Evolutionary conservation across 2,113 vertebrate species (phyloP), one percentile per base, ranked within the genome.

Genomic region (Sula dactylatra): DNA sequence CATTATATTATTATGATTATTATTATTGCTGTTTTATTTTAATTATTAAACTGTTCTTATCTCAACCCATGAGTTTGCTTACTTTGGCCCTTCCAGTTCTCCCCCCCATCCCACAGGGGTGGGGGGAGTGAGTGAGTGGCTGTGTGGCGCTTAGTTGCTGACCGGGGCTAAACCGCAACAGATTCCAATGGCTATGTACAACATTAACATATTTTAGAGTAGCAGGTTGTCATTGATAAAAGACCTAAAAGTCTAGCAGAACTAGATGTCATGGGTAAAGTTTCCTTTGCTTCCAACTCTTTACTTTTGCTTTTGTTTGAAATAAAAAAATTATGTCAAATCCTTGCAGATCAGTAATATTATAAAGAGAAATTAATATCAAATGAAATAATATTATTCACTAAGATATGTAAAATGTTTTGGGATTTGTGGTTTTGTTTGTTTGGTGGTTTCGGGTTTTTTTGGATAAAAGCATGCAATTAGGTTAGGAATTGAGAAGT

Each of bases 281-380:
- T 56, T 77, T 45, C 29, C 18, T 72, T 83, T 73, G 8, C 16
- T 71, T 91, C 77, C 18, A 34, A 4, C 47, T 67, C 25, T 26
- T 69, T 38, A 25, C 1, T 52, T 44, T 55, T 59, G 4, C 0
- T 59, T 69, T 38, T 45, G 6, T 42, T 87, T 20, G 6, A 9
- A 69, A 58, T 21, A 49, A 36, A 42, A 67, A 61, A 13, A 13
- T 0, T 0, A 13, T 1, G 6, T 19, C 6, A 58, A 52, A 42
- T 70, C 18, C 7, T 86, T 69, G 17, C 16, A 65, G 19, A 56
- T 27, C 17, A 69, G 25, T 69, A 52, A 9, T 72, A 18, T 19
- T 24, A 82, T 13, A 34, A 59, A 42, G 4, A 77, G 4, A 84
- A 73, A 12, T 44, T n/a, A 40, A 69, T 78, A 78, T 27, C 12